Evolutionary conservation across 2,888 invertebrate genomes (phyloP).

Genomic region (Smittia sp.): DNA sequence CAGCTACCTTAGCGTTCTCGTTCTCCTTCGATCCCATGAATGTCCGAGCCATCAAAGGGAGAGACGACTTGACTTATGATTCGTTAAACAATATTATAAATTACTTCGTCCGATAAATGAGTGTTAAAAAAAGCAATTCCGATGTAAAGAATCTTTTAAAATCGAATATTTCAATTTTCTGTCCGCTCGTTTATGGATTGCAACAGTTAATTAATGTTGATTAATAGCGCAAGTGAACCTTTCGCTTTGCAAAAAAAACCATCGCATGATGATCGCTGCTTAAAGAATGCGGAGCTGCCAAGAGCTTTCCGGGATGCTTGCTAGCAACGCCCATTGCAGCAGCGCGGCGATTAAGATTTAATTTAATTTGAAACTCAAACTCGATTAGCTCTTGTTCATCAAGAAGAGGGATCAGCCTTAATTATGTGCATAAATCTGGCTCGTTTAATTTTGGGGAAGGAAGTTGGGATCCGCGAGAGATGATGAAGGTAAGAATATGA

Average conservation of each 20-base stretch:
- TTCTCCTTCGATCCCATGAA: background rate
- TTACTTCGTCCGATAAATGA: constrained; percentile 30
- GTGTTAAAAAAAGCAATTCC: constrained; percentile 34
- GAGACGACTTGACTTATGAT: constrained; percentile 28
- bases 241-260: background rate
- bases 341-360: constrained; percentile 11
- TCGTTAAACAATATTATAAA: constrained; percentile 33
- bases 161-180: constrained; percentile 38
- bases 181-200: background rate
- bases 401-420: background rate
- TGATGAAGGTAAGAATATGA: background rate
- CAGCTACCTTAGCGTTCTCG: background rate
- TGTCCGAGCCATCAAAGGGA: background rate
- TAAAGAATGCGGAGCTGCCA: background rate
- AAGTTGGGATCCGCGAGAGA: background rate
- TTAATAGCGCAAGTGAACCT: background rate
- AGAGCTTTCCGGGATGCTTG: background rate
- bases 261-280: background rate
- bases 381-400: background rate
- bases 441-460: background rate
- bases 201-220: constrained; percentile 18
- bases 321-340: background rate
- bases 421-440: constrained; percentile 6
- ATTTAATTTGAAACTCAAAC: constrained; percentile 4
- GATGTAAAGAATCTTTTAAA: constrained; percentile 26